Conservation (phyloP, 37 sponge, comb jelly and placozoan genomes). For the Oopsacas minuta region DNA sequence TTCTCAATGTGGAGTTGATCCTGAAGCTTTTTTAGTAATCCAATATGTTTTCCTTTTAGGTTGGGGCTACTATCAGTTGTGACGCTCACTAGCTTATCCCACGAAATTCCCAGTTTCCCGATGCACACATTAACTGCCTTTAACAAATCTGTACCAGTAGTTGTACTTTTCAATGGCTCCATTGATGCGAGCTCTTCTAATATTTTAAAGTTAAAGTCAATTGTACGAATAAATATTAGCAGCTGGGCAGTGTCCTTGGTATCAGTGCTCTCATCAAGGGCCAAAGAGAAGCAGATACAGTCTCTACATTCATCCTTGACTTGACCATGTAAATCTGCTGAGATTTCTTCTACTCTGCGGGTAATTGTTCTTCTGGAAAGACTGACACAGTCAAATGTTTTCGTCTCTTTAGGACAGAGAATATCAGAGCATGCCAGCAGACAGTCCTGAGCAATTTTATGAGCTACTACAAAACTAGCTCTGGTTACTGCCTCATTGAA, state of each 20-base stretch:
- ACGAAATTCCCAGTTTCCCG: not conserved
- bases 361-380: constrained; percentile 14
- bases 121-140: not conserved
- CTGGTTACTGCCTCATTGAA: not conserved
- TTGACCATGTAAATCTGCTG: not conserved
- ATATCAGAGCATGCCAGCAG: not conserved
- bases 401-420: not conserved
- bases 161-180: constrained; percentile 9
- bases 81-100: constrained; percentile 5
- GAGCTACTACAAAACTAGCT: not conserved
- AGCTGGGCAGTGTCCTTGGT: not conserved
- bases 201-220: constrained; percentile 11
- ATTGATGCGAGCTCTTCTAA: not conserved
- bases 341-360: not conserved
- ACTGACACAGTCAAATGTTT: constrained; percentile 15
- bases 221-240: not conserved
- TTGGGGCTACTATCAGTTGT: constrained; percentile 18
- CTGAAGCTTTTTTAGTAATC: not conserved
- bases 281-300: constrained; percentile 17
- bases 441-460: not conserved
- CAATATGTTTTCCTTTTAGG: constrained; percentile 13
- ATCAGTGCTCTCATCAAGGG: not conserved
- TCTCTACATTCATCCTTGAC: not conserved
- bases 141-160: constrained; percentile 18
- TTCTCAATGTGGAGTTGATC: not conserved